Conservation (phyloP, 2,113 vertebrate genomes). For the Pleuronectes platessa region DNA sequence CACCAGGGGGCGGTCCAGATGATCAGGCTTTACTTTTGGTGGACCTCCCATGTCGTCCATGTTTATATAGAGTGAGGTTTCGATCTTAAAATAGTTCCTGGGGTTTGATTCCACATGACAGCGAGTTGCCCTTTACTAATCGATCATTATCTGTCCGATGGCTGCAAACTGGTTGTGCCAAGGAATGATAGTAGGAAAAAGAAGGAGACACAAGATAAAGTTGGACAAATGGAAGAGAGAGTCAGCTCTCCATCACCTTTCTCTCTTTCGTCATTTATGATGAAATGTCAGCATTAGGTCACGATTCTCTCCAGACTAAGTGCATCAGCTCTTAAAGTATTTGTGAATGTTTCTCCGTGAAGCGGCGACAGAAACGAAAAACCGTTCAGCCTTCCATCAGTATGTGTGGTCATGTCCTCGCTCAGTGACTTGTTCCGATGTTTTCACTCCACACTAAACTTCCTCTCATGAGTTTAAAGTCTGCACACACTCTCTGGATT, state of each 20-base stretch:
- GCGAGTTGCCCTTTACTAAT: too few relatives aligned
- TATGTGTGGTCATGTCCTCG: neutral
- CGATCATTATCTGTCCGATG: neutral
- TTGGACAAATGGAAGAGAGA: neutral
- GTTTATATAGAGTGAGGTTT: too few relatives aligned
- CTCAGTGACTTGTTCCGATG: neutral
- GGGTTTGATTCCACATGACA: too few relatives aligned
- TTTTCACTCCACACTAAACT: neutral
- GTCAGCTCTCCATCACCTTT: neutral
- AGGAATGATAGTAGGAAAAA: neutral
- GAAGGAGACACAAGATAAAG: neutral
- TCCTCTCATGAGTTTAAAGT: slow-evolving; percentile 9
- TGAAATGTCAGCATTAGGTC: slow-evolving; percentile 44
- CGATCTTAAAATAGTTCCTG: too few relatives aligned
- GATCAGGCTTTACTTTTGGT: too few relatives aligned
- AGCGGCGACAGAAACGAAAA: slow-evolving; percentile 10
- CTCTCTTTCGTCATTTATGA: slow-evolving; percentile 22
- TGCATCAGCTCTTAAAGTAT: slow-evolving; percentile 18
- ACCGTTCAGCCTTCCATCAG: neutral
- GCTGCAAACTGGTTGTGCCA: neutral
- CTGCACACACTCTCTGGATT: slow-evolving; percentile 3
- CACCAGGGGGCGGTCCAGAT: too few relatives aligned
- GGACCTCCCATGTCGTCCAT: too few relatives aligned
- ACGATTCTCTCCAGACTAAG: slow-evolving; percentile 29
- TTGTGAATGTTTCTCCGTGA: slow-evolving; percentile 8